These are phyloP conservation scores for Ditylenchus weischeri DNA, from an alignment of 2,888 invertebrate species.

Conservation along the genomic window DNA sequence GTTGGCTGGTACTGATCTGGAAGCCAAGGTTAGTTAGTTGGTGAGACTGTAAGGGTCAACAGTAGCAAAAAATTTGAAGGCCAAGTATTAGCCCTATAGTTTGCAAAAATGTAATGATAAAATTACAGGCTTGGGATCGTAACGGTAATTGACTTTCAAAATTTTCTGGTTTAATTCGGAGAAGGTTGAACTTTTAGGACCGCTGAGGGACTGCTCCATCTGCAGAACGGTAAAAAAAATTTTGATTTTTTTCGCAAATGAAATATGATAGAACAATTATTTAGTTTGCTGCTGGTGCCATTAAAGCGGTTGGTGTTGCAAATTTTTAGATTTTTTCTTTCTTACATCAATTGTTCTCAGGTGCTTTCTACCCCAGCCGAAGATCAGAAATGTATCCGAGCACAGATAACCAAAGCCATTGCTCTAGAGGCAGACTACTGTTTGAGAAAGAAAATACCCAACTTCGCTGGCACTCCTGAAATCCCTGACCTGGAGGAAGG, in stretches of 20 bases:
- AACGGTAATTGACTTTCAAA: constrained; percentile 33
- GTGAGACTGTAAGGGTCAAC: too few species aligned
- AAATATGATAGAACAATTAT: constrained; percentile 10
- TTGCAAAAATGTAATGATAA: too few species aligned
- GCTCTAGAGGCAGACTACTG: constrained; percentile 54
- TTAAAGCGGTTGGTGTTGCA: constrained; percentile 44
- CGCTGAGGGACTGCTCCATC: constrained; percentile 55
- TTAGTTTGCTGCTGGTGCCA: constrained; percentile 54
- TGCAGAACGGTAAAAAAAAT: constrained; percentile 46
- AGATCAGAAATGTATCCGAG: constrained; percentile 57
- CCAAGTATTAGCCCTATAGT: too few species aligned
- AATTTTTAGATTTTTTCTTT: constrained; percentile 18
- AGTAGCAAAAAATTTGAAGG: too few species aligned
- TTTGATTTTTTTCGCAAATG: not conserved
- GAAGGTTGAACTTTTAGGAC: constrained; percentile 28
- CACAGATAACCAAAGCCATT: constrained; percentile 54
- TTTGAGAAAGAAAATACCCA: constrained; percentile 48
- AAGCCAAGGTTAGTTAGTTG: constrained; percentile 4
- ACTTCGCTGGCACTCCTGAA: constrained; percentile 55
- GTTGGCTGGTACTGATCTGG: constrained; percentile 33
- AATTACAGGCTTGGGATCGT: constrained; percentile 51
- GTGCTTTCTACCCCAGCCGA: constrained; percentile 53
- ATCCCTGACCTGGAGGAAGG: constrained; percentile 58
- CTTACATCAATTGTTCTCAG: not conserved
- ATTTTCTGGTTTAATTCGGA: not conserved